Base-by-base conservation (phyloP, 2,888 invertebrate genomes). In the Caradrina kadenii region DNA sequence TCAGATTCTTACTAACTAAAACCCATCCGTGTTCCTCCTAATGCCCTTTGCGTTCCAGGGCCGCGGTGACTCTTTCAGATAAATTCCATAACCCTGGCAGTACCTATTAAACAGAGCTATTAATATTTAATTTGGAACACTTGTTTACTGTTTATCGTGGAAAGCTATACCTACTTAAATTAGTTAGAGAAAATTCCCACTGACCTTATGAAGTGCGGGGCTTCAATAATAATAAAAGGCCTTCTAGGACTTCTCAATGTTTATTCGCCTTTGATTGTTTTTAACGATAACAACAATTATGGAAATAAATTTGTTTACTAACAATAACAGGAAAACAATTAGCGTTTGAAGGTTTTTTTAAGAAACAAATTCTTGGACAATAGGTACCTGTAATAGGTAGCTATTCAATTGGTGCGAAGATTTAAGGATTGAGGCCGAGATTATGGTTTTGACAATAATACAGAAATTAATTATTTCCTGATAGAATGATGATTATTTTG, bases 231-330 rank as follows among this genome's bases (percentile, higher is more conserved):
- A 21, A 42, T 31, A 21, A 7, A 26, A 31, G n/a, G 6, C 2
- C 17, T 73, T 35, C 1, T 63, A 58, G 5, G 45, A 17, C 17
- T 63, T 69, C 42, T 4, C 19, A 19, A 10, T 3, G 4, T 45
- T 62, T 17, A 52, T 53, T 35, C n/a, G 17, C 8, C 11, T 35
- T 13, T 42, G 45, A 26, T 59, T 35, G 17, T 63, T 63, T 70
- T 22, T 11, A 1, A 5, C 8, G 17, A 5, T 35, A 63, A 4
- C 15, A 48, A 4, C 6, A 39, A 55, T n/a, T 22, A 13, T 56
- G 10, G 21, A 50, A 45, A 19, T 5, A 17, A 31, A 2, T 1
- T 22, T 52, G n/a, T 31, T 42, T 42, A 42, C 39, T 49, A 71
- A 49, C 1, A 59, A 39, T 1, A 7, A 1, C 8, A 15, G 11